These are phyloP conservation scores for Willowsia nigromaculata DNA, from an alignment of 2,888 invertebrate genomes.

Conservation along the genomic window DNA sequence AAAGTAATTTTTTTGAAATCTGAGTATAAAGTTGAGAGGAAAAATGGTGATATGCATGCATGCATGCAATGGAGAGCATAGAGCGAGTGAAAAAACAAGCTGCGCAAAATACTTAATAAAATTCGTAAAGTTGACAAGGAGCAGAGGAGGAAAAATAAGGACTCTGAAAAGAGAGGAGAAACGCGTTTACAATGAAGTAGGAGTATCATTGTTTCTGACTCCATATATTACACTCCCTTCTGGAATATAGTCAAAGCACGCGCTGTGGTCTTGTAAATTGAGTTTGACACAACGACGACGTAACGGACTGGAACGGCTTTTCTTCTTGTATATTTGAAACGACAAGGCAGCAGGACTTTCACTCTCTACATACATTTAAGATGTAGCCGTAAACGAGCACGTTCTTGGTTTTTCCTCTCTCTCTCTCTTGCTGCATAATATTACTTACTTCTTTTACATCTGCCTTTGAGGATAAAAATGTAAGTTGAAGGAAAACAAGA, in stretches of 20 bases:
- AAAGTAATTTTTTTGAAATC: background rate
- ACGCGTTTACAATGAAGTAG: background rate
- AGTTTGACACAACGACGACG: slow-evolving; percentile 38
- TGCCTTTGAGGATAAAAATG: background rate
- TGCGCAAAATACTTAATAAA: slow-evolving; percentile 25
- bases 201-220: slow-evolving; percentile 62
- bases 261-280: slow-evolving; percentile 44
- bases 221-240: background rate
- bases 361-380: too few relatives aligned
- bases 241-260: slow-evolving; percentile 40
- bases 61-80: background rate
- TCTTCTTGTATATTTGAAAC: background rate
- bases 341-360: background rate
- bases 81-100: background rate
- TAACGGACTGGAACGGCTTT: slow-evolving; percentile 24
- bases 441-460: background rate
- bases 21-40: background rate
- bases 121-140: background rate
- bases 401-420: background rate
- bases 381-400: too few relatives aligned
- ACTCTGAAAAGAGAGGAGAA: background rate
- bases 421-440: background rate
- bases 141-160: background rate
- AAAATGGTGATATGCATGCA: background rate
- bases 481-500: background rate